Evolutionary conservation across 2,888 invertebrate species (phyloP).

Genomic region (Drosophila hamatofila): DNA sequence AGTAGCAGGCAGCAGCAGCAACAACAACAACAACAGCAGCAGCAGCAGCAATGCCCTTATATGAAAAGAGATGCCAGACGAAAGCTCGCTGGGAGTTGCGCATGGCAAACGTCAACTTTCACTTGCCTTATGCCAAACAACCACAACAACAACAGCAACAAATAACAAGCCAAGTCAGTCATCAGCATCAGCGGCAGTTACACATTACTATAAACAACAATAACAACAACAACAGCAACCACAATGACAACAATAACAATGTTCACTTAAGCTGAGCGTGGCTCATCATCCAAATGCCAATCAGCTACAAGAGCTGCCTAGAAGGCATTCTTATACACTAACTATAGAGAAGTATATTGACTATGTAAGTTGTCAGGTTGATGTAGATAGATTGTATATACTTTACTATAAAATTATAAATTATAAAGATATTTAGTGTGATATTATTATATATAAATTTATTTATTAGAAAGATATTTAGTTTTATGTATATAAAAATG

Average conservation of each 20-base stretch:
- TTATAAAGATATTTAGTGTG: too few relatives aligned
- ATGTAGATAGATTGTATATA: too few relatives aligned
- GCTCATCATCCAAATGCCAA: constrained; percentile 25
- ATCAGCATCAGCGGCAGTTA: constrained; percentile 58
- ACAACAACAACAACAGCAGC: constrained; percentile 23
- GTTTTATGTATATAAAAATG: too few relatives aligned
- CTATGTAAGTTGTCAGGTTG: neutral
- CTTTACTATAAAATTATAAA: too few relatives aligned
- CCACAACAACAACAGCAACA: constrained; percentile 51
- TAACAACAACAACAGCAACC: constrained; percentile 27
- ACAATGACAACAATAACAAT: constrained; percentile 51
- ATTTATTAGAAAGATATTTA: too few relatives aligned
- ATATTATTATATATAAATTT: too few relatives aligned
- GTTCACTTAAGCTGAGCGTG: constrained; percentile 33
- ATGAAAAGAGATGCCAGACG: constrained; percentile 67
- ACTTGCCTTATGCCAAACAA: constrained; percentile 78
- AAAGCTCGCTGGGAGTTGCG: constrained; percentile 59
- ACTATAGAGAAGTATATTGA: neutral
- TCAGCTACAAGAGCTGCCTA: constrained; percentile 10
- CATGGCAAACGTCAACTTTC: constrained; percentile 76
- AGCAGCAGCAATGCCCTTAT: constrained; percentile 69
- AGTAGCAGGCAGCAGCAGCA: constrained; percentile 29
- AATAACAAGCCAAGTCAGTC: constrained; percentile 66
- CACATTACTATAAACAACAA: constrained; percentile 61
- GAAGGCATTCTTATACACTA: constrained; percentile 10